Conservation (phyloP, 2,797 vertebrate genomes). For the Lerista edwardsae region DNA sequence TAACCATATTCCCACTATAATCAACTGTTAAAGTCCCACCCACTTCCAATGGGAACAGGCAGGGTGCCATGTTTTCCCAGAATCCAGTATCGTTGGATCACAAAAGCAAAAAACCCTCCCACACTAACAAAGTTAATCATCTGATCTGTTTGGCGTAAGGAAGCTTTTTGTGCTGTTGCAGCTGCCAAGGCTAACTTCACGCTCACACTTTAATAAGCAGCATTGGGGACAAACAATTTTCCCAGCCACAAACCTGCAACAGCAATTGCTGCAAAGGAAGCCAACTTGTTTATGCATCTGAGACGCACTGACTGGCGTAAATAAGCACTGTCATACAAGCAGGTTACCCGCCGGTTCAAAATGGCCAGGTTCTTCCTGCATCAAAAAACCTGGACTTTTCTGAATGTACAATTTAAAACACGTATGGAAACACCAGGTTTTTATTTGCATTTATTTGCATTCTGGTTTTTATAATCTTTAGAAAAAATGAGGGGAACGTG, state of each 20-base stretch:
- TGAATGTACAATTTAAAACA: too few relatives aligned
- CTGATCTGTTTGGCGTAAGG: neutral
- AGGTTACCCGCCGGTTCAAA: neutral
- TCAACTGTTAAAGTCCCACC: neutral
- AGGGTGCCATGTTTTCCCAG: neutral
- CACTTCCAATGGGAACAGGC: slow-evolving; percentile 4
- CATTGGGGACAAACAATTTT: neutral
- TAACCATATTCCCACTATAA: neutral
- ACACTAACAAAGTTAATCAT: neutral
- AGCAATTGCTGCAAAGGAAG: neutral
- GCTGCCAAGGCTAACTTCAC: slow-evolving; percentile 9
- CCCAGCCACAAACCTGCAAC: neutral
- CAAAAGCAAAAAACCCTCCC: neutral
- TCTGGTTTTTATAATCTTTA: neutral
- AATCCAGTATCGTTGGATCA: neutral
- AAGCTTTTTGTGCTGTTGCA: neutral
- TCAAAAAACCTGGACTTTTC: too few relatives aligned
- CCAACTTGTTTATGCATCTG: neutral
- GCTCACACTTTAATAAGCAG: neutral
- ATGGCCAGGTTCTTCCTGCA: neutral
- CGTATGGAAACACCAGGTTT: too few relatives aligned
- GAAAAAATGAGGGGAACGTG: too few relatives aligned
- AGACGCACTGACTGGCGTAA: neutral
- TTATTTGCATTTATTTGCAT: neutral
- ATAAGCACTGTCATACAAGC: neutral